These are phyloP conservation scores for Drosophila rellima DNA, from an alignment of 2,888 invertebrate species.

Conservation along the genomic window DNA sequence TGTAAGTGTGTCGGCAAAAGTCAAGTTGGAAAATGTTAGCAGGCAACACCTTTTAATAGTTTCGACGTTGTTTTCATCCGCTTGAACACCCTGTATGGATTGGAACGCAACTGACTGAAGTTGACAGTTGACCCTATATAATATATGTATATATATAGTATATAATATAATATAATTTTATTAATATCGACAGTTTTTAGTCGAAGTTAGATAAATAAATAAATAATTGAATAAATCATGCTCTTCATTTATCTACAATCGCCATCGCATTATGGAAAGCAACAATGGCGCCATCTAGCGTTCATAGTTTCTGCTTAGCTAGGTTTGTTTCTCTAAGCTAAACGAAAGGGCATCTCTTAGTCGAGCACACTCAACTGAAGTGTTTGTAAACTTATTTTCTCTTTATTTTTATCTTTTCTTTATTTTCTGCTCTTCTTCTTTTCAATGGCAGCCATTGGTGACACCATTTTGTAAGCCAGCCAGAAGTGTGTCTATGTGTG, in stretches of 20 bases:
- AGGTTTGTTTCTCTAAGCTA: no score
- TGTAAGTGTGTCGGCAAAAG: constrained; percentile 31
- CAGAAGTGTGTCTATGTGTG: constrained; percentile 5
- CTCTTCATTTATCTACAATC: no score
- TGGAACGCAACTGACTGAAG: not conserved
- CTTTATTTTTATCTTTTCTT: constrained; percentile 2
- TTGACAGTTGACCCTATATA: not conserved
- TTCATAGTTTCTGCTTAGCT: not conserved
- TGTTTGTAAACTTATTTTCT: constrained; percentile 8
- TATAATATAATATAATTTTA: no score
- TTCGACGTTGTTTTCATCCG: constrained; percentile 15
- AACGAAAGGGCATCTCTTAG: not conserved
- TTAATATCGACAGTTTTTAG: no score
- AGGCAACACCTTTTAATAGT: constrained; percentile 72
- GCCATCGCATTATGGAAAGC: no score
- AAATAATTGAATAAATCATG: no score
- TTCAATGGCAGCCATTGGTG: constrained; percentile 70
- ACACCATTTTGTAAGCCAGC: constrained; percentile 67
- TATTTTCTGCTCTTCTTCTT: constrained; percentile 14
- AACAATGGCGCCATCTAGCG: not conserved
- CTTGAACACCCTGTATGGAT: constrained; percentile 12
- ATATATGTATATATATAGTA: not conserved
- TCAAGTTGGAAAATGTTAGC: constrained; percentile 68
- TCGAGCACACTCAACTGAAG: not conserved
- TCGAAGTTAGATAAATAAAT: no score